Percentiles rank a stretch among this genome's conserved stretches.
Evolutionary conservation across 2,888 invertebrate species (phyloP).

Genomic region (Diaperis boleti): DNA sequence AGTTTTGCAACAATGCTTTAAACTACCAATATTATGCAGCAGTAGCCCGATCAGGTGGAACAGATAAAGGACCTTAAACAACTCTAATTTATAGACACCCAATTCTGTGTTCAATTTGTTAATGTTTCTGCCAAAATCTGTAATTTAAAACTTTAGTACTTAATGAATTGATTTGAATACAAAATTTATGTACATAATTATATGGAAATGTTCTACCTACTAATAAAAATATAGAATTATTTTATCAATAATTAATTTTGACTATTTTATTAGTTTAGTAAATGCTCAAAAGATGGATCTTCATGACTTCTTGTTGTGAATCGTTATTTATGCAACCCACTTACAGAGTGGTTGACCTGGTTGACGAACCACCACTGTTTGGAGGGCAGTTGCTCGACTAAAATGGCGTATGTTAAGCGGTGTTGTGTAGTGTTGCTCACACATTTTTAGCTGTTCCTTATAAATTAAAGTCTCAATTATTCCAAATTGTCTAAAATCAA

Average conservation of each 20-base stretch:
- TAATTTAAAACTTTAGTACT: constrained; percentile 8
- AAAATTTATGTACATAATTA: constrained; percentile 3
- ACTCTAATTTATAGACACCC: background rate
- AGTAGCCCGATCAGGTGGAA: constrained; percentile 66
- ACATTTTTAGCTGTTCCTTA: constrained; percentile 35
- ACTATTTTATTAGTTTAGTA: constrained; percentile 3
- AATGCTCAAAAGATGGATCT: too few species aligned
- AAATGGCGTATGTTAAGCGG: constrained; percentile 45
- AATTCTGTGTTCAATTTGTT: background rate
- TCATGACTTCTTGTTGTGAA: too few species aligned
- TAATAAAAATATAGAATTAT: constrained; percentile 4
- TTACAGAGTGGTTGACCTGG: constrained; percentile 41
- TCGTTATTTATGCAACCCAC: constrained; percentile 49
- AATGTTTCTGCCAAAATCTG: background rate
- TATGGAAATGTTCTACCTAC: background rate
- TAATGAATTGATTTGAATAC: constrained; percentile 8
- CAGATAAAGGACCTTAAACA: constrained; percentile 71
- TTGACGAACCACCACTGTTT: constrained; percentile 43
- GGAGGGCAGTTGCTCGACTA: constrained; percentile 44
- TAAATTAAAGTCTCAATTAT: constrained; percentile 12
- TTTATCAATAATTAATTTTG: constrained; percentile 1
- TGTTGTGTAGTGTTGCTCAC: constrained; percentile 30
- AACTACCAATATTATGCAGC: constrained; percentile 68
- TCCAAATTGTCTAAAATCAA: constrained; percentile 27
- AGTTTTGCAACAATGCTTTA: constrained; percentile 72